These are phyloP conservation scores for Acipenser transmontanus DNA, from an alignment of 2,797 vertebrate genomes.

Conservation along the genomic window DNA sequence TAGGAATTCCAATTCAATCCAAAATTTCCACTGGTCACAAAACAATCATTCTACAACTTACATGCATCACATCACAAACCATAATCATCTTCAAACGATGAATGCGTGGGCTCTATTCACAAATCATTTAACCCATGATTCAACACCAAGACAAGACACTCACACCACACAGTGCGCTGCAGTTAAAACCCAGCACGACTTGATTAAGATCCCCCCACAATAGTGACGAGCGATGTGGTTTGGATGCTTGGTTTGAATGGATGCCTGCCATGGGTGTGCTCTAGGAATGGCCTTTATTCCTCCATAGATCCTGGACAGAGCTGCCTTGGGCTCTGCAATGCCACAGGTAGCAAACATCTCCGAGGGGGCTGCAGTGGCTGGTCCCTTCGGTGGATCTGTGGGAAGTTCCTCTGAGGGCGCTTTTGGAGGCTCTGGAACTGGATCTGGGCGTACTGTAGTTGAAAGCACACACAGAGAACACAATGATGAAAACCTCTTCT, in stretches of 20 bases:
- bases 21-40: too few species aligned
- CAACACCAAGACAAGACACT: too few species aligned
- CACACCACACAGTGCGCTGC: constrained; percentile 76
- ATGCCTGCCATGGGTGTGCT: constrained; percentile 84
- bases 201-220: constrained; percentile 82
- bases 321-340: constrained; percentile 44
- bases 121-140: too few species aligned
- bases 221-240: constrained; percentile 39
- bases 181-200: constrained; percentile 87
- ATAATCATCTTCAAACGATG: too few species aligned
- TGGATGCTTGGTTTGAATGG: constrained; percentile 57
- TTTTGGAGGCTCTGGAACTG: too few species aligned
- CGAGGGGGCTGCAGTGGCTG: not conserved
- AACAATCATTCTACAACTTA: too few species aligned
- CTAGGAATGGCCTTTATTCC: constrained; percentile 76
- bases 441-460: not conserved
- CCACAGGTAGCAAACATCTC: constrained; percentile 61
- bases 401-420: constrained; percentile 13
- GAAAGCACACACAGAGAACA: too few species aligned
- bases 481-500: too few species aligned
- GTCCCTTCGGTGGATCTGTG: constrained; percentile 3
- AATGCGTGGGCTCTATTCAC: too few species aligned
- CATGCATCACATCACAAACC: too few species aligned
- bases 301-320: constrained; percentile 64
- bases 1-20: too few species aligned